Evolutionary conservation across 2,888 invertebrate genomes (phyloP).

Genomic region (Lasioglossum oenotherae): DNA sequence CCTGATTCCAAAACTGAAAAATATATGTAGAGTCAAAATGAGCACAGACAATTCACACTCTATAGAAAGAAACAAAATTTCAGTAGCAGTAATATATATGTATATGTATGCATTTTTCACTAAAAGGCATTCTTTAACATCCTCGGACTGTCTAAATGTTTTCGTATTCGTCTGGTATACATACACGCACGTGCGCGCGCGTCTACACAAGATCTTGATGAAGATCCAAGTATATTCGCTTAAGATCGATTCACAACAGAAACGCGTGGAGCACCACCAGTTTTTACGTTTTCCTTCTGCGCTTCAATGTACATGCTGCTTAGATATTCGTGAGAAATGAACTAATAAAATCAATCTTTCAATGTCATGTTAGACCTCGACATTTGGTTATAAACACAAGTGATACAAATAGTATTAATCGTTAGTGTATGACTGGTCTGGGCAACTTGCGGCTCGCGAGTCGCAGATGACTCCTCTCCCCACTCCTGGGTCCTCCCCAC

Average conservation of each 20-base stretch:
- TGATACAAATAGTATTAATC: background rate
- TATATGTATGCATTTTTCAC: conserved; percentile 38
- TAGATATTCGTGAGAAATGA: background rate
- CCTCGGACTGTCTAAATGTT: conserved; percentile 35
- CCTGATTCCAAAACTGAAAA: conserved; percentile 30
- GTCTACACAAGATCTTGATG: conserved; percentile 40
- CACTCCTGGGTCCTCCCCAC: no score
- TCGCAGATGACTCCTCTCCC: no score
- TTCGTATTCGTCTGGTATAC: conserved; percentile 27
- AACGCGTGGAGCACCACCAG: background rate
- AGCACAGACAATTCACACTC: conserved; percentile 49
- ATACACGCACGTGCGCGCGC: conserved; percentile 22
- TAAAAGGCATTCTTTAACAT: conserved; percentile 55
- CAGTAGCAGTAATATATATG: conserved; percentile 43
- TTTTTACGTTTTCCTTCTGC: background rate
- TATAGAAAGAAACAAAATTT: conserved; percentile 44
- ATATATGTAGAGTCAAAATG: conserved; percentile 28
- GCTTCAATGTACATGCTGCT: background rate
- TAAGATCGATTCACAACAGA: conserved; percentile 11
- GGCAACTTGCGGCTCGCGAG: no score
- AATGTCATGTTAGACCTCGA: background rate
- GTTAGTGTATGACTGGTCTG: background rate
- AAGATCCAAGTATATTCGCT: conserved; percentile 12
- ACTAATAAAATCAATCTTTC: background rate
- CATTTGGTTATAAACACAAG: background rate